A percentile compares a stretch with the other conserved stretches of the same genome.
Evolutionary conservation across 23 tunicate genomes (phyloP).

Genomic region (Trididemnum miniatum): DNA sequence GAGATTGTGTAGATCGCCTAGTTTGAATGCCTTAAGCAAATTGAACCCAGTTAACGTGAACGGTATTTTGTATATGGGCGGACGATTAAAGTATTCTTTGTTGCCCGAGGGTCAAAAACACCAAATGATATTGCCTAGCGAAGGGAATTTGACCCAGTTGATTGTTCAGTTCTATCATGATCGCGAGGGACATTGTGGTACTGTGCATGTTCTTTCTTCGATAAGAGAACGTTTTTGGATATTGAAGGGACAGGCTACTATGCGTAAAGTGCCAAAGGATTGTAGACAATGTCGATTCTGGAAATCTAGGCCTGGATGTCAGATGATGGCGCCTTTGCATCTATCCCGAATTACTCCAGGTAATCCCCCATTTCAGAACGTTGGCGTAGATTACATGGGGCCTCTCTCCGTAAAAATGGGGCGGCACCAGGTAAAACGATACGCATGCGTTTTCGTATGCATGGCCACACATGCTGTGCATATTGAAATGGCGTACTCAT

Average conservation of each 20-base stretch:
- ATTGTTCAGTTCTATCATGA: slow-evolving; percentile 1
- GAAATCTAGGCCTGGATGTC: slow-evolving; percentile 29
- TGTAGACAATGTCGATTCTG: slow-evolving; percentile 27
- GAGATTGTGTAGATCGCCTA: neutral
- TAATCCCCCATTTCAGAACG: neutral
- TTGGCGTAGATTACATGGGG: slow-evolving; percentile 39
- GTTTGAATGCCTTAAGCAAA: neutral
- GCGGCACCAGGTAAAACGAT: slow-evolving; percentile 30
- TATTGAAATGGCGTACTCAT: slow-evolving; percentile 28
- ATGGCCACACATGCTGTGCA: slow-evolving; percentile 50
- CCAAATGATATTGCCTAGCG: slow-evolving; percentile 23
- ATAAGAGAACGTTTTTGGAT: slow-evolving; percentile 25
- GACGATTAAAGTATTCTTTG: slow-evolving; percentile 5
- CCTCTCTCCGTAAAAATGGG: slow-evolving; percentile 41
- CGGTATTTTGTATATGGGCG: slow-evolving; percentile 28
- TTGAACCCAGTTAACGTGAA: neutral
- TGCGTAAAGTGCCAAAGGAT: neutral
- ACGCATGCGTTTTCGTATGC: slow-evolving; percentile 33
- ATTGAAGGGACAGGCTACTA: slow-evolving; percentile 27
- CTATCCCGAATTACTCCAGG: slow-evolving; percentile 19
- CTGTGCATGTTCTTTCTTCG: slow-evolving; percentile 29
- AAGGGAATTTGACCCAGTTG: neutral
- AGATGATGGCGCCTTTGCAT: slow-evolving; percentile 40
- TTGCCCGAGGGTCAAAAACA: slow-evolving; percentile 5
- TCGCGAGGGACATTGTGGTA: slow-evolving; percentile 33